Evolutionary conservation across 2,888 invertebrate genomes (phyloP).

Genomic region (Penaeus monodon): DNA sequence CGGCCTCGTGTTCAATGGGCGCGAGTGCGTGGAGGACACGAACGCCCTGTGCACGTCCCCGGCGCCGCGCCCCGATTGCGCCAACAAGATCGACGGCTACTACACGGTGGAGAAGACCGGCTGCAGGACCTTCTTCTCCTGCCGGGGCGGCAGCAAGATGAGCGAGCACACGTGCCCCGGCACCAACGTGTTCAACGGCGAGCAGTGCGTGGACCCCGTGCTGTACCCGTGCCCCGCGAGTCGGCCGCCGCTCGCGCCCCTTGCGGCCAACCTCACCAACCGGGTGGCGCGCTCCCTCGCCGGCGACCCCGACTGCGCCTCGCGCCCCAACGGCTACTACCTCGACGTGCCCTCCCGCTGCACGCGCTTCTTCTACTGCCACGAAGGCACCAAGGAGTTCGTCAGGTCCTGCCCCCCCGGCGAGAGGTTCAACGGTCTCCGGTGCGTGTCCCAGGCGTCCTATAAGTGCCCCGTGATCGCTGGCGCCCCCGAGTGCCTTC

Average conservation of each 20-base stretch:
- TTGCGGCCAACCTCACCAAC: conserved; percentile 33
- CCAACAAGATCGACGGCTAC: conserved; percentile 59
- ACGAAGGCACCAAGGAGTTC: conserved; percentile 12
- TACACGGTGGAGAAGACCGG: conserved; percentile 56
- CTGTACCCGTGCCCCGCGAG: conserved; percentile 46
- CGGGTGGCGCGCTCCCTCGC: conserved; percentile 23
- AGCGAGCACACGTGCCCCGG: conserved; percentile 64
- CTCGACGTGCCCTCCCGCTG: conserved; percentile 24
- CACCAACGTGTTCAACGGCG: conserved; percentile 60
- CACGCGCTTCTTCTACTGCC: conserved; percentile 33
- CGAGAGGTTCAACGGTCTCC: conserved; percentile 32
- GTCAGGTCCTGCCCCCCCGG: conserved; percentile 24
- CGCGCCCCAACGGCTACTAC: conserved; percentile 29
- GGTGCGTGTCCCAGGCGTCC: conserved; percentile 22
- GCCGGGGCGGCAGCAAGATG: conserved; percentile 49
- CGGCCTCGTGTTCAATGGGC: conserved; percentile 61
- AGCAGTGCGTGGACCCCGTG: conserved; percentile 59
- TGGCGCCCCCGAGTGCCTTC: conserved; percentile 73
- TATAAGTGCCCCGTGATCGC: conserved; percentile 35
- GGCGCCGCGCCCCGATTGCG: conserved; percentile 57
- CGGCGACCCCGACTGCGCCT: conserved; percentile 10
- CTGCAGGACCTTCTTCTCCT: conserved; percentile 60
- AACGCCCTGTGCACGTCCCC: conserved; percentile 56
- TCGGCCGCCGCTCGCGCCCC: neutral
- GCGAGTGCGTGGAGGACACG: conserved; percentile 53